These are phyloP conservation scores for Netta rufina DNA, from an alignment of 2,797 vertebrate genomes.

Conservation along the genomic window DNA sequence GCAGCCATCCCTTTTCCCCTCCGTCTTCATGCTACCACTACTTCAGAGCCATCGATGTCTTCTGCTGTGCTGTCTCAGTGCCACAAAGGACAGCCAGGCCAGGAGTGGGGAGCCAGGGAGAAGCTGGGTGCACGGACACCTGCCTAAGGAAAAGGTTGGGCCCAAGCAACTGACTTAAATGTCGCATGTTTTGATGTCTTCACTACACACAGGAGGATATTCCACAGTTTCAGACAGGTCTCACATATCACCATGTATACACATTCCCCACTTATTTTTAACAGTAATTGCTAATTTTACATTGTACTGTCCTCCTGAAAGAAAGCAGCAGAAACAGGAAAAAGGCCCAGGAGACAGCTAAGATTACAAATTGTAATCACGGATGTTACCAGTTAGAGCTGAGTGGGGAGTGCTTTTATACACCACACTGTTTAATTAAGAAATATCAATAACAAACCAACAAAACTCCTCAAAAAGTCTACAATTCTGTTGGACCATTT, in stretches of 20 bases:
- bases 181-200: accelerated
- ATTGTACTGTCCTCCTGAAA: neutral
- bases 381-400: neutral
- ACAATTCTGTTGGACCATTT: neutral
- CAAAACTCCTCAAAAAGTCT: neutral
- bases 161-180: accelerated
- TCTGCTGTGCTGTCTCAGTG: neutral
- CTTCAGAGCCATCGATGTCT: accelerated
- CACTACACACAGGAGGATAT: accelerated
- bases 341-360: neutral
- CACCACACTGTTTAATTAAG: neutral
- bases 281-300: neutral
- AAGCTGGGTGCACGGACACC: neutral
- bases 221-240: neutral
- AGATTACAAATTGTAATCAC: neutral
- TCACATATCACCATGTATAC: neutral
- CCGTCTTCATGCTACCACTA: accelerated
- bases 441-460: neutral
- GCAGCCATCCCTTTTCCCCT: accelerated
- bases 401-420: neutral
- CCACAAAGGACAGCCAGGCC: accelerated
- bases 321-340: neutral
- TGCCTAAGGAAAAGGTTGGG: neutral
- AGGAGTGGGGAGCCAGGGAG: neutral
- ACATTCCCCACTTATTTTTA: neutral